These are phyloP conservation scores for Calliphora vomitoria DNA, from an alignment of 2,888 invertebrate genomes.

Conservation along the genomic window DNA sequence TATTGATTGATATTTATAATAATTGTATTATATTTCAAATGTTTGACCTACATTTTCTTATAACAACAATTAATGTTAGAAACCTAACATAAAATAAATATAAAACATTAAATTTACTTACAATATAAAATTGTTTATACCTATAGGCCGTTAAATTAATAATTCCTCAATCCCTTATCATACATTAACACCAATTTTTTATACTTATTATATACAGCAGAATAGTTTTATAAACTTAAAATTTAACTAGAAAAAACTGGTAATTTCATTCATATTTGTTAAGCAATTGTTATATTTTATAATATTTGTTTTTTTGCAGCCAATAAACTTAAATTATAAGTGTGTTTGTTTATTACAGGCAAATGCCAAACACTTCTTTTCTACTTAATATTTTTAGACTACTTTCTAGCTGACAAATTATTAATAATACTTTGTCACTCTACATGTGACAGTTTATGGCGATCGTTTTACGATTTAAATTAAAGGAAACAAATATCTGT, in stretches of 20 bases:
- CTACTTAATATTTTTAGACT: neutral
- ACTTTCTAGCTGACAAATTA: constrained; percentile 18
- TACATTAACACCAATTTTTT: neutral
- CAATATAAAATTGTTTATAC: too few species aligned
- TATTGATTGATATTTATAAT: too few species aligned
- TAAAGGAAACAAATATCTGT: too few species aligned
- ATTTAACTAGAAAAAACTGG: constrained; percentile 6
- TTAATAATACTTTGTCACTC: neutral
- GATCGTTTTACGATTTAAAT: constrained; percentile 3
- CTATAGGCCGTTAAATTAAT: neutral
- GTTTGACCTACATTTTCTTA: too few species aligned
- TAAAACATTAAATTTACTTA: too few species aligned
- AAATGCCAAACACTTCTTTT: constrained; percentile 2
- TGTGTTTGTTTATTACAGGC: neutral
- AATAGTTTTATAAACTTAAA: neutral
- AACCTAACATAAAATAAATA: too few species aligned
- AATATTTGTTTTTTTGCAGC: constrained; percentile 1
- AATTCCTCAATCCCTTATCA: neutral
- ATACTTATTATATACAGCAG: too few species aligned
- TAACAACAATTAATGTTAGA: too few species aligned
- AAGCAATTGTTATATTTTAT: constrained; percentile 10
- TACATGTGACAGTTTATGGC: constrained; percentile 32
- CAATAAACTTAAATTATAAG: neutral
- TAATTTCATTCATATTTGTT: constrained; percentile 18
- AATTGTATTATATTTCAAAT: too few species aligned